Conservation (phyloP, 2,888 invertebrate species). For the Horisme vitalbata region DNA sequence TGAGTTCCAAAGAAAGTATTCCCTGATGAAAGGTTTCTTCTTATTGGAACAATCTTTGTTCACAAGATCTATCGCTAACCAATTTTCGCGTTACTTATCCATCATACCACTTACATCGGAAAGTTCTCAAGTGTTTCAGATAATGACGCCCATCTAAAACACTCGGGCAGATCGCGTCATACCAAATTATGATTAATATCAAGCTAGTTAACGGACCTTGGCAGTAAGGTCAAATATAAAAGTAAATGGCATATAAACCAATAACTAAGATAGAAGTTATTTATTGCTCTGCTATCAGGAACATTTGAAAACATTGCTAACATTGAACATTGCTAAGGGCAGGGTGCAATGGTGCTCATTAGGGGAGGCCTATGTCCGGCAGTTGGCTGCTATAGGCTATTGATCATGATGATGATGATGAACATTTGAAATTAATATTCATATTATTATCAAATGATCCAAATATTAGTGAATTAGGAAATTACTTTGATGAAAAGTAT, state of each 20-base stretch:
- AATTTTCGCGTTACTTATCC: conserved; percentile 53
- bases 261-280: too few relatives aligned
- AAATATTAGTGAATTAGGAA: too few relatives aligned
- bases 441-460: too few relatives aligned
- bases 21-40: not conserved
- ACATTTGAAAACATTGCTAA: too few relatives aligned
- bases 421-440: too few relatives aligned
- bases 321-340: too few relatives aligned
- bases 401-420: too few relatives aligned
- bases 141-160: conserved; percentile 74
- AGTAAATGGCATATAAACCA: conserved; percentile 34
- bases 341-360: too few relatives aligned
- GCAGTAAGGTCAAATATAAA: conserved; percentile 20
- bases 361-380: too few relatives aligned
- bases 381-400: too few relatives aligned
- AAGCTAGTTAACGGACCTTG: conserved; percentile 58
- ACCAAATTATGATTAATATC: conserved; percentile 79
- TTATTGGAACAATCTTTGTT: not conserved
- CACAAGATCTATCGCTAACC: conserved; percentile 31
- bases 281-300: too few relatives aligned
- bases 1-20: not conserved
- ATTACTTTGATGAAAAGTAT: too few relatives aligned
- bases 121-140: conserved; percentile 53
- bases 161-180: conserved; percentile 71
- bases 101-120: conserved; percentile 44